Conservation (phyloP, 2,797 vertebrate species). For the Serranus cabrilla region DNA sequence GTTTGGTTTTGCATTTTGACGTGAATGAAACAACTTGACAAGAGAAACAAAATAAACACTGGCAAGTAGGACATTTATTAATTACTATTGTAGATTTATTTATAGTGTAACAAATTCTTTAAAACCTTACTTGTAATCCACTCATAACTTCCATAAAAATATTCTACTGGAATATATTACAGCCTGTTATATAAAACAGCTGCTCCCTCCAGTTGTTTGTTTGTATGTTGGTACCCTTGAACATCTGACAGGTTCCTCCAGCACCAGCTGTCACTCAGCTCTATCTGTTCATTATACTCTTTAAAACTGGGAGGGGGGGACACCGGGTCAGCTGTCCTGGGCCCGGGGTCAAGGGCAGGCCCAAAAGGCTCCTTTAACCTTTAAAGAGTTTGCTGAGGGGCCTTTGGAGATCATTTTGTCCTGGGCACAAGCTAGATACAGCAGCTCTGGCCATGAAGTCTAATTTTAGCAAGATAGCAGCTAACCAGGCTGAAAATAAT, state of each 20-base stretch:
- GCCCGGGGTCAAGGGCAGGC: too few species aligned
- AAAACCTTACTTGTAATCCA: neutral
- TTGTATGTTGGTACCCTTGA: neutral
- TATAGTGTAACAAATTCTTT: neutral
- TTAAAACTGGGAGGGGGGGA: neutral
- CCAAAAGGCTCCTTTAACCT: too few species aligned
- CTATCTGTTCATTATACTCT: neutral
- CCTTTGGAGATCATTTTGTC: too few species aligned
- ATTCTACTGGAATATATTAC: too few species aligned
- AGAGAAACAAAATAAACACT: neutral
- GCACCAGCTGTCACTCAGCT: too few species aligned
- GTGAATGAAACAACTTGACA: too few species aligned
- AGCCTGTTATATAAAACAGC: neutral
- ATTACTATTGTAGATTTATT: neutral
- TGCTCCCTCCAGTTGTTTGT: neutral
- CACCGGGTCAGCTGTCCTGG: too few species aligned
- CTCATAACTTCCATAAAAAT: constrained; percentile 5
- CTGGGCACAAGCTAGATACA: too few species aligned
- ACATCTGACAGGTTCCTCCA: neutral
- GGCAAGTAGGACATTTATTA: neutral
- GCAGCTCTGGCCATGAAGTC: neutral
- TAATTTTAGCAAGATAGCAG: neutral
- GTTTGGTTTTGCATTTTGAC: neutral
- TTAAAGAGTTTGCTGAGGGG: too few species aligned
- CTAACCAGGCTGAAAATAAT: neutral